These are phyloP conservation scores for Neodiprion lecontei DNA, from an alignment of 1,140 invertebrate genomes.

Conservation along the genomic window DNA sequence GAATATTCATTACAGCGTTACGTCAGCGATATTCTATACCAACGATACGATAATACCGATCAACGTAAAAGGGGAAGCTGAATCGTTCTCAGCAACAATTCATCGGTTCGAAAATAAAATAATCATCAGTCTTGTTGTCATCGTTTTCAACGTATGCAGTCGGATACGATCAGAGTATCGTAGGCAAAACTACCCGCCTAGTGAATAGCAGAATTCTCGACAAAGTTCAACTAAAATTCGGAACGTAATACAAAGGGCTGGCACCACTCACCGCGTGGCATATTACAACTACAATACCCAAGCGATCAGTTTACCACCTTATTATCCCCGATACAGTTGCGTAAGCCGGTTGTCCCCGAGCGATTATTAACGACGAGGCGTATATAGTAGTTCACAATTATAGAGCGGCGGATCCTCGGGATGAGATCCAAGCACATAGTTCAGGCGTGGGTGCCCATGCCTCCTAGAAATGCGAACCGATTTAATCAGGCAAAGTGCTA, in stretches of 20 bases:
- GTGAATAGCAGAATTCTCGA: too few species aligned
- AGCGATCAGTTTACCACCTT: background rate
- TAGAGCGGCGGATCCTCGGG: background rate
- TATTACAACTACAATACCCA: background rate
- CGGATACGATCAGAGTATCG: too few species aligned
- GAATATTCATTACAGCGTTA: too few species aligned
- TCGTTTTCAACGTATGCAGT: too few species aligned
- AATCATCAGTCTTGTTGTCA: too few species aligned
- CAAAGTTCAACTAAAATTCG: too few species aligned
- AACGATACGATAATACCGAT: too few species aligned
- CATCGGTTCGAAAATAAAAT: too few species aligned
- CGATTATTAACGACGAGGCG: background rate
- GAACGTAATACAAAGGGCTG: background rate
- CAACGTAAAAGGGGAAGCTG: too few species aligned
- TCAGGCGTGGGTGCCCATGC: background rate
- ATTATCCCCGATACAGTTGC: background rate
- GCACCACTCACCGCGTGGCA: background rate
- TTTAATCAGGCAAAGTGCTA: constrained; percentile 40
- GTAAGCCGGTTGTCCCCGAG: background rate
- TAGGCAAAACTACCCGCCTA: too few species aligned
- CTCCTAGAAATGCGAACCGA: background rate
- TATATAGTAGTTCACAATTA: background rate
- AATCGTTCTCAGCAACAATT: too few species aligned
- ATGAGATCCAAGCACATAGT: background rate
- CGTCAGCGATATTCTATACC: too few species aligned